phyloP scores from a whole-genome alignment of 37 sponge, comb jelly and placozoan species.

The Beroe ovata region DNA sequence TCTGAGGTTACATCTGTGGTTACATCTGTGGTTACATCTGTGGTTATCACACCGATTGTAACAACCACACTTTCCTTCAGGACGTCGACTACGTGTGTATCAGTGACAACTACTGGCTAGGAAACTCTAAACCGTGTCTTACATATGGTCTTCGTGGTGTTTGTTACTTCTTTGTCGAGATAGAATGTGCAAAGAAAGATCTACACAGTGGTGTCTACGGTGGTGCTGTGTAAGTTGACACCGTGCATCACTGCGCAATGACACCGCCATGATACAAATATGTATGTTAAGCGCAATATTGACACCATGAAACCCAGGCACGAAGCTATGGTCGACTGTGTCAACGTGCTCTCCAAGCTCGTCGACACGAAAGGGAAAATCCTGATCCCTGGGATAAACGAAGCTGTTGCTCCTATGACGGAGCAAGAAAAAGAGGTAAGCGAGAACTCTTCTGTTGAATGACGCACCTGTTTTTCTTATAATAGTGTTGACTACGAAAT shows the following conservation, averaged over 20 bases:
- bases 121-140: slow-evolving; percentile 64
- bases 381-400: slow-evolving; percentile 68
- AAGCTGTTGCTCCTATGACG: slow-evolving; percentile 41
- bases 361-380: slow-evolving; percentile 66
- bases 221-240: slow-evolving; percentile 66
- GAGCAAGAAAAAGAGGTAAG: slow-evolving; percentile 35
- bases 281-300: too few species aligned
- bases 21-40: too few species aligned
- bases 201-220: slow-evolving; percentile 69
- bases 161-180: slow-evolving; percentile 69
- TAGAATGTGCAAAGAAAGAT: slow-evolving; percentile 67
- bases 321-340: slow-evolving; percentile 69
- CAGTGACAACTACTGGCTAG: slow-evolving; percentile 70
- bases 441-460: too few species aligned
- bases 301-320: too few species aligned
- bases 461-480: too few species aligned
- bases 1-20: too few species aligned
- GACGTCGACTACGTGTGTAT: slow-evolving; percentile 68
- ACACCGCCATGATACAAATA: too few species aligned
- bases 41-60: too few species aligned
- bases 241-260: too few species aligned
- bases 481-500: too few species aligned
- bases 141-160: slow-evolving; percentile 69
- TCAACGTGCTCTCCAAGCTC: slow-evolving; percentile 23
- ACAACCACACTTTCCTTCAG: too few species aligned